phyloP scores from a whole-genome alignment of 2,797 vertebrate genomes.

The Podargus strigoides region DNA sequence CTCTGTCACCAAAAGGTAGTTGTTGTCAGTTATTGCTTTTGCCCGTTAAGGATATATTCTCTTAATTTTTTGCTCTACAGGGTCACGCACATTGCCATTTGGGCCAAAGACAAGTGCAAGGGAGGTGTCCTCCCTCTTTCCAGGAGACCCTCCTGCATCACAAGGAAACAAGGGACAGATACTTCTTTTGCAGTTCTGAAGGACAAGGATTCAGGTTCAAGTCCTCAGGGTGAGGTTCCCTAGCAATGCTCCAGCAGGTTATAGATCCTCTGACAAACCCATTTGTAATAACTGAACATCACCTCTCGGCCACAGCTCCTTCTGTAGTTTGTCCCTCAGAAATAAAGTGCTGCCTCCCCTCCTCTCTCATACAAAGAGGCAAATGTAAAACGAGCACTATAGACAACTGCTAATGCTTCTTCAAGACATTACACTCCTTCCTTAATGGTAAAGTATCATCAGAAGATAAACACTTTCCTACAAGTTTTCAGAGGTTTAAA shows the following conservation, averaged over 20 bases:
- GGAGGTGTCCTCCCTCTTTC: neutral
- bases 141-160: neutral
- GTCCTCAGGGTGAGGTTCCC: rapidly evolving
- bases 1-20: neutral
- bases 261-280: neutral
- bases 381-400: neutral
- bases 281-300: neutral
- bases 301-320: neutral
- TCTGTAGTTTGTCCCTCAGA: neutral
- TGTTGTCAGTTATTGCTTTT: neutral
- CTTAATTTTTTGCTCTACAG: neutral
- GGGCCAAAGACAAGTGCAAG: neutral
- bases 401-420: neutral
- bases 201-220: neutral
- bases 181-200: neutral
- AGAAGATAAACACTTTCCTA: neutral
- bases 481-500: neutral
- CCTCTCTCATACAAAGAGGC: neutral
- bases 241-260: neutral
- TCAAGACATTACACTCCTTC: neutral
- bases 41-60: neutral
- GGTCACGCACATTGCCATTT: neutral
- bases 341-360: neutral
- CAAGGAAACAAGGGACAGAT: neutral
- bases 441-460: neutral